A percentile compares a stretch with the other conserved stretches of the same genome.
phyloP scores from a whole-genome alignment of 2,888 invertebrate genomes.

The Pollenia angustigena region DNA sequence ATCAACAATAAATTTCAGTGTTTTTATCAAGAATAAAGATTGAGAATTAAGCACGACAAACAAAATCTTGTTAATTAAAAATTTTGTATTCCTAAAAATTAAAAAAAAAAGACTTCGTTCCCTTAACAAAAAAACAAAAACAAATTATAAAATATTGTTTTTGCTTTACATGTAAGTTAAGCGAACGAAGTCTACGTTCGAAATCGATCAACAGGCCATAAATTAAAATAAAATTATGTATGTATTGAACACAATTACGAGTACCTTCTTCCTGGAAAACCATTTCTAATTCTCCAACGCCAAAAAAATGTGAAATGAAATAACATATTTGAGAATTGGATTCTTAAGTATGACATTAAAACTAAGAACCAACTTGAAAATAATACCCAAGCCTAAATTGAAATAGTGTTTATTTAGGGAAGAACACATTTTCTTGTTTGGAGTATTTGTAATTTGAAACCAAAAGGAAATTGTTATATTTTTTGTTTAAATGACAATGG shows the following conservation, averaged over 20 bases:
- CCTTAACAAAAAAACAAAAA: no score
- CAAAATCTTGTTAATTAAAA: no score
- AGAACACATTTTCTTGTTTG: background rate
- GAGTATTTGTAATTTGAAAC: conserved; percentile 61
- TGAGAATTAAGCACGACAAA: no score
- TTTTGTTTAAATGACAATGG: conserved; percentile 35
- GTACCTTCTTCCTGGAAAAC: conserved; percentile 50
- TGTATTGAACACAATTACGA: background rate
- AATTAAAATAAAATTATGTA: no score
- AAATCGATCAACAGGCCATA: no score
- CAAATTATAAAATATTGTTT: no score
- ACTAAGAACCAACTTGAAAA: conserved; percentile 16
- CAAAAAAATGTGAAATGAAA: conserved; percentile 3
- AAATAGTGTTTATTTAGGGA: background rate
- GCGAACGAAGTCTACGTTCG: no score
- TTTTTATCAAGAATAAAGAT: no score
- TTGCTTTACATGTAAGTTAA: no score
- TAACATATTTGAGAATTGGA: background rate
- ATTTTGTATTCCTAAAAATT: no score
- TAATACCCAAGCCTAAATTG: background rate
- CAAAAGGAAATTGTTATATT: conserved; percentile 50
- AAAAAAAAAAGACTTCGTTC: no score
- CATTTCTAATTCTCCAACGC: background rate
- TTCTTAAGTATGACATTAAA: conserved; percentile 1
- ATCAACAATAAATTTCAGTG: no score